Conservation (phyloP, 2,888 invertebrate species). For the Hirtodrosophila duncani region DNA sequence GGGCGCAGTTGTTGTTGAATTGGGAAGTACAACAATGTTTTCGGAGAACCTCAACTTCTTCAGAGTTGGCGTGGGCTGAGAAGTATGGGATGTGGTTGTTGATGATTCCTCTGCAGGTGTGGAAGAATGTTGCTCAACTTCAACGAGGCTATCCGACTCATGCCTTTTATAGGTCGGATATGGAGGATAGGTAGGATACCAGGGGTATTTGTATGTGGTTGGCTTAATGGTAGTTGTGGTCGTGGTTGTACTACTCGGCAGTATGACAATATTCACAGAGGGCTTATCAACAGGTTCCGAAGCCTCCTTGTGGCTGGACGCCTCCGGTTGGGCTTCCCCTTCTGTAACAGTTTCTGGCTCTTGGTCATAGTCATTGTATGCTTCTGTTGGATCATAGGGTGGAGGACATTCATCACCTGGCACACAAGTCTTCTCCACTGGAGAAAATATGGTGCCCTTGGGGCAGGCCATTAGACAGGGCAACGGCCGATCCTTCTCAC, state of each 20-base stretch:
- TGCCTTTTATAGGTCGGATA: slow-evolving; percentile 4
- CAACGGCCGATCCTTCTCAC: slow-evolving; percentile 59
- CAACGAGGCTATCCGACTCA: not conserved
- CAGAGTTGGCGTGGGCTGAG: not conserved
- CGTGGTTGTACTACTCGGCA: slow-evolving; percentile 7
- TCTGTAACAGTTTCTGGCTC: slow-evolving; percentile 1
- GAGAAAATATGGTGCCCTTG: slow-evolving; percentile 66
- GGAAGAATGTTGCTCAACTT: slow-evolving; percentile 16
- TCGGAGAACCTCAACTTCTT: not conserved
- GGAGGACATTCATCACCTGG: slow-evolving; percentile 65
- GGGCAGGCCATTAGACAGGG: slow-evolving; percentile 75
- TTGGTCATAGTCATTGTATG: slow-evolving; percentile 29
- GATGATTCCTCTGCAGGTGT: not conserved
- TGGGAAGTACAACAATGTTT: slow-evolving; percentile 11
- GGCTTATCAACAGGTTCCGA: not conserved
- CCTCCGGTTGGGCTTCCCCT: not conserved
- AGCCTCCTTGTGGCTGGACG: not conserved
- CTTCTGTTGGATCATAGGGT: slow-evolving; percentile 23
- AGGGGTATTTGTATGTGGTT: not conserved
- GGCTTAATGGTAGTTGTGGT: not conserved
- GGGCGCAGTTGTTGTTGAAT: not conserved
- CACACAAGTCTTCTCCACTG: slow-evolving; percentile 68
- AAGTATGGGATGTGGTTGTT: slow-evolving; percentile 3
- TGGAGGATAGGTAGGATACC: slow-evolving; percentile 9
- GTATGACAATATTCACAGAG: slow-evolving; percentile 9